Evolutionary conservation across 1,140 invertebrate genomes (phyloP), one percentile per base, ranked within the genome.

Genomic region (Drosophila baimaii): DNA sequence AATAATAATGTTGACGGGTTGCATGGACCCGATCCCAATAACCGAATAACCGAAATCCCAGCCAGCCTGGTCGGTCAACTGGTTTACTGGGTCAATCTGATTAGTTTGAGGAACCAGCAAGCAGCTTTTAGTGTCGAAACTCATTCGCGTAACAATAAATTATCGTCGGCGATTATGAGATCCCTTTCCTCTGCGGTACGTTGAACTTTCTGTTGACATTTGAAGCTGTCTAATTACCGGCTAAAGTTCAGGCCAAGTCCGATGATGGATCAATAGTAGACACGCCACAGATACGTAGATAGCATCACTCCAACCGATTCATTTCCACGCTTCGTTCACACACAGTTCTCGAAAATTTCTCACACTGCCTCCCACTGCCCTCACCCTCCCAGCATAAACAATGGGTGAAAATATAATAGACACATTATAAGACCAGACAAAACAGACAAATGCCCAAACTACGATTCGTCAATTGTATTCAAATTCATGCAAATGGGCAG

Each of bases 391-490:
- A 52, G 49, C 35, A 71, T 39, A 65, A 66, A 78, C 69, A 81
- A 83, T 73, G 79, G 70, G 33, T 13, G 41, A 68, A 74, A 68
- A 57, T 80, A 88, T 89, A 88, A 88, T 88, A 88, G 79, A 89
- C 73, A 89, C 84, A 83, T 89, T 89, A 89, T 76, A 83, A 82
- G 65, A 74, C 75, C 72, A 69, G 79, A 57, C 81, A 74, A 75
- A 52, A 64, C 70, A 47, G 79, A 86, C 74, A 77, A 80, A 84
- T 84, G 72, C 77, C 69, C 76, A 57, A 89, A 84, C 63, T 81
- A 89, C 80, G 70, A 89, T 89, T 89, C 84, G 84, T 89, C 84
- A 89, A 89, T 89, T 89, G 84, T 89, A 89, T 89, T 89, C 84
- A 89, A 89, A 89, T 89, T 89, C 77, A 89, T 89, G 84, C 77